Percentiles rank a stretch among this genome's conserved stretches.
Evolutionary conservation across 2,113 vertebrate genomes (phyloP).

Genomic region (Scomber japonicus): DNA sequence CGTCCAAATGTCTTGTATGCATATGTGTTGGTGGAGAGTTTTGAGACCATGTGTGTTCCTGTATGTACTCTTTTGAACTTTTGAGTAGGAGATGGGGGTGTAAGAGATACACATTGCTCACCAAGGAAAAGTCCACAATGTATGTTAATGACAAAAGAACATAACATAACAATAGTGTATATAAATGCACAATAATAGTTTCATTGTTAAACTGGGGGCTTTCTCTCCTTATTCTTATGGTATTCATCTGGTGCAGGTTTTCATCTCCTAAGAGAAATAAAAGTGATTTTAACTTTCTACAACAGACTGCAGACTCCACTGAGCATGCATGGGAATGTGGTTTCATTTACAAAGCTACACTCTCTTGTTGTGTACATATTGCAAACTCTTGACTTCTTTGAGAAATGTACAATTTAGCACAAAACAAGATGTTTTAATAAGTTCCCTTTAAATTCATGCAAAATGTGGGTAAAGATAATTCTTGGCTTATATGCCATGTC

Average conservation of each 20-base stretch:
- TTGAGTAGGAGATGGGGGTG: neutral
- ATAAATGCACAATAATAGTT: constrained; percentile 23
- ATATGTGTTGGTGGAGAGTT: neutral
- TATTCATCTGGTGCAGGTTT: constrained; percentile 20
- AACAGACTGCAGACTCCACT: too few species aligned
- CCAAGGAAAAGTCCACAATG: constrained; percentile 1
- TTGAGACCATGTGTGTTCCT: neutral
- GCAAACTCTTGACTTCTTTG: too few species aligned
- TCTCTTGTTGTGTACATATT: too few species aligned
- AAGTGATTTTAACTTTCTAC: constrained; percentile 16
- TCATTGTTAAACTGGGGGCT: neutral
- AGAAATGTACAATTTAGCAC: too few species aligned
- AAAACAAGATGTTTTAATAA: too few species aligned
- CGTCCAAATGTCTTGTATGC: constrained; percentile 1
- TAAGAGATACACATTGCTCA: neutral
- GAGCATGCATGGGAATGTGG: too few species aligned
- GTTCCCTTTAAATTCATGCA: too few species aligned
- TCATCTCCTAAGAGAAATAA: constrained; percentile 13
- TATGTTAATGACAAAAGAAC: constrained; percentile 8
- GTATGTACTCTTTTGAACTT: neutral
- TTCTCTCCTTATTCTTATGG: constrained; percentile 39
- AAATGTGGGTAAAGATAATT: too few species aligned
- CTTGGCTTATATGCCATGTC: too few species aligned
- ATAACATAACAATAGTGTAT: constrained; percentile 5
- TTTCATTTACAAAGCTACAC: too few species aligned